These are phyloP conservation scores for Apis florea DNA, from an alignment of 1,140 invertebrate species.

Conservation along the genomic window DNA sequence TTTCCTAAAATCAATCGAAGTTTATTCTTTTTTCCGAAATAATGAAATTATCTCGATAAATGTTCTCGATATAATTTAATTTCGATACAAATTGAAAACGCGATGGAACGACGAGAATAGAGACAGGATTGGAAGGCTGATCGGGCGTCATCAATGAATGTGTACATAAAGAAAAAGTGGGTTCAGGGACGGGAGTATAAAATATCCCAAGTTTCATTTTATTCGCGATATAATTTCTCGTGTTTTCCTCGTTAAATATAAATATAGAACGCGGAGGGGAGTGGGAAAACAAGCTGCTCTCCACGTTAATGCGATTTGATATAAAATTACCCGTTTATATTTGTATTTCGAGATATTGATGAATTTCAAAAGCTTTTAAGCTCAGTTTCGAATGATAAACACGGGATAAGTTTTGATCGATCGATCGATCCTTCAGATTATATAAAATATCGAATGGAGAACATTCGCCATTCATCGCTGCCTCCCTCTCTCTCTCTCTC, in stretches of 20 bases:
- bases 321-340: neutral
- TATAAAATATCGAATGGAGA: neutral
- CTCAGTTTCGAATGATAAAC: neutral
- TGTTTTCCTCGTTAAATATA: neutral
- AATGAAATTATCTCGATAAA: too few species aligned
- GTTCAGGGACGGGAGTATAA: neutral
- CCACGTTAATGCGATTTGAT: neutral
- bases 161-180: neutral
- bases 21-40: too few species aligned
- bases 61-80: too few species aligned
- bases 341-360: neutral
- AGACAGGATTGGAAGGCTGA: neutral
- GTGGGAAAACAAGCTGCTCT: neutral
- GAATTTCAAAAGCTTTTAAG: neutral
- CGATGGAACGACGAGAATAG: neutral
- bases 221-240: neutral
- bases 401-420: neutral
- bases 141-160: neutral
- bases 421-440: neutral
- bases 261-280: neutral
- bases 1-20: too few species aligned
- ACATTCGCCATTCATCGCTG: neutral
- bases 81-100: neutral
- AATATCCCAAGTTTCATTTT: neutral
- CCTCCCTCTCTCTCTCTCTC: too few species aligned